Evolutionary conservation across 2,113 vertebrate genomes (phyloP), one percentile per base, ranked within the genome.

Genomic region (Prunella himalayana): DNA sequence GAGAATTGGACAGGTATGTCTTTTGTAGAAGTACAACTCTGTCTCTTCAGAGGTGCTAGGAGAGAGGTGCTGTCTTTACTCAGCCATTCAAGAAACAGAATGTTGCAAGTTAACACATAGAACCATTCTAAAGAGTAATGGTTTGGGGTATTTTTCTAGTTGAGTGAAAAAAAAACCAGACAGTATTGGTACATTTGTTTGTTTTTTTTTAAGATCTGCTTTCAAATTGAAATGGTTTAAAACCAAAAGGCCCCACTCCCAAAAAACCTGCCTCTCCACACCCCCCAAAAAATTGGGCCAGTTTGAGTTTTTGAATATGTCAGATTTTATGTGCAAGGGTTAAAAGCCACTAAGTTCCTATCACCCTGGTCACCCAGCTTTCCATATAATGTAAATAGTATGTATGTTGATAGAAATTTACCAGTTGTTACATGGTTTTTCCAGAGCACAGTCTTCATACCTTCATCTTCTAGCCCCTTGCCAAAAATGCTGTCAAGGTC

Each of bases 221-320:
- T 94, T 82, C 13, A 60, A 33, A 13, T 18, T 8, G 10, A 88
- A 61, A n/a, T 44, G 4, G 4, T 53, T 71, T 24, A 4, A 4
- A 51, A 51, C 8, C 4, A 24, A 9, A n/a, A 28, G 7, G 18
- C 2, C 13, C 3, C 1, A 0, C 10, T 50, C 4, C 16, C 23
- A 27, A 25, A 39, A 49, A 49, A 6, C 1, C 2, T 7, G 2
- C 5, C 8, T 15, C 10, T 66, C 19, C 6, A 7, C 3, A 6
- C 2, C 2, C 6, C 4, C 6, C 11, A 7, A 33, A 56, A 59
- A 41, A 27, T 7, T 7, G 31, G 64, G 2, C 7, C 8, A 30
- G 3, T 31, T 71, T 35, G 45, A 80, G 6, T 86, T 88, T 80
- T 86, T 9, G 73, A 59, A 54, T 41, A 21, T 28, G 20, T 35